Conservation (phyloP, 2,113 vertebrate genomes). For the Thymallus thymallus region DNA sequence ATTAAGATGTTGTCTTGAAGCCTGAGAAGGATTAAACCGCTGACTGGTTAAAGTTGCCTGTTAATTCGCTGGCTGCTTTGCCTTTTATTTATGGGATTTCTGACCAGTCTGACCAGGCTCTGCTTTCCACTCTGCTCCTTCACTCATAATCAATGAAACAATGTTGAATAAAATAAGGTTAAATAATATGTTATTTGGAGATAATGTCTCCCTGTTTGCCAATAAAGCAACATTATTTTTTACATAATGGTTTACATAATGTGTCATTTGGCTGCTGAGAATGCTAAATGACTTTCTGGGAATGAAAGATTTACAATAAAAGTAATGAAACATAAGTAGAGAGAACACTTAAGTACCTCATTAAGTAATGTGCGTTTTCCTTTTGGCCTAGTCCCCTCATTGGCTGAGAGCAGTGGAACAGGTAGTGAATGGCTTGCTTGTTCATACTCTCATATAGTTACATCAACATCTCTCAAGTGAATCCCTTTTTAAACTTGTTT, state of each 20-base stretch:
- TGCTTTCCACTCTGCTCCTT: neutral
- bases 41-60: slow-evolving; percentile 40
- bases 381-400: slow-evolving; percentile 54
- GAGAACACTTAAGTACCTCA: slow-evolving; percentile 63
- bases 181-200: neutral
- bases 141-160: neutral
- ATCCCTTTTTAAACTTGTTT: slow-evolving; percentile 51
- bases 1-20: slow-evolving; percentile 64
- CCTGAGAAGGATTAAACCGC: slow-evolving; percentile 49
- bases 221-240: slow-evolving; percentile 53
- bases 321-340: slow-evolving; percentile 68
- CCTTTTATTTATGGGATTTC: slow-evolving; percentile 32
- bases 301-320: slow-evolving; percentile 63
- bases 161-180: neutral
- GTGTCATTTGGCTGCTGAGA: slow-evolving; percentile 30
- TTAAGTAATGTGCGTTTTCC: slow-evolving; percentile 69
- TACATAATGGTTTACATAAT: slow-evolving; percentile 48
- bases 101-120: slow-evolving; percentile 30
- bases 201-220: neutral
- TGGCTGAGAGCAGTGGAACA: slow-evolving; percentile 37
- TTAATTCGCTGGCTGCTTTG: slow-evolving; percentile 47
- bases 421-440: slow-evolving; percentile 48
- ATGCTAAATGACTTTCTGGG: slow-evolving; percentile 37
- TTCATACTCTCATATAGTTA: slow-evolving; percentile 36
- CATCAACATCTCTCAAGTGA: slow-evolving; percentile 33